Percentiles rank a stretch among this genome's conserved stretches.
These are phyloP conservation scores for Ferrisia virgata DNA, from an alignment of 2,888 invertebrate species.

Conservation along the genomic window DNA sequence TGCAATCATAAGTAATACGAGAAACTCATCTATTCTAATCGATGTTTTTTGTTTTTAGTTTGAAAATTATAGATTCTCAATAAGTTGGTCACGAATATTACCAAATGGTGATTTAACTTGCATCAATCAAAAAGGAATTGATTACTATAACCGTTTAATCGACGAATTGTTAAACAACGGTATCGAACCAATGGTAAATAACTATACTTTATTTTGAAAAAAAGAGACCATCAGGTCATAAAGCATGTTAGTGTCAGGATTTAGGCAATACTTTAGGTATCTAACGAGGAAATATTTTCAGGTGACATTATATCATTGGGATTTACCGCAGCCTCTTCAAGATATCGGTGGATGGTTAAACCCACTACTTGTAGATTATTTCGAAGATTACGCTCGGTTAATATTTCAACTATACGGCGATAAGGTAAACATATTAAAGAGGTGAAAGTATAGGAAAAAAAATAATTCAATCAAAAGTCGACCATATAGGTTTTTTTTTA, in stretches of 20 bases:
- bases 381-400: slow-evolving; percentile 63
- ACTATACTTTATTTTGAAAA: neutral
- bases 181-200: slow-evolving; percentile 54
- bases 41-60: slow-evolving; percentile 47
- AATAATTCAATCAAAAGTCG: neutral
- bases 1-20: no score
- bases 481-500: neutral
- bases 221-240: neutral
- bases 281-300: slow-evolving; percentile 37
- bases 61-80: slow-evolving; percentile 51
- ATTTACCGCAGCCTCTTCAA: slow-evolving; percentile 59
- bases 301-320: slow-evolving; percentile 61
- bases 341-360: slow-evolving; percentile 67
- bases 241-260: neutral
- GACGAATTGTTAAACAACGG: slow-evolving; percentile 54
- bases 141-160: slow-evolving; percentile 56
- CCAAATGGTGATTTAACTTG: slow-evolving; percentile 53
- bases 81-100: slow-evolving; percentile 56
- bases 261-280: neutral
- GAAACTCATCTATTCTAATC: no score
- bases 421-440: slow-evolving; percentile 55
- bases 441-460: neutral
- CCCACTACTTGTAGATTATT: slow-evolving; percentile 63
- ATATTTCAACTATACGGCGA: slow-evolving; percentile 57
- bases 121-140: slow-evolving; percentile 55